Base-by-base conservation (phyloP, 2,888 invertebrate species). In the Acronicta alni region DNA sequence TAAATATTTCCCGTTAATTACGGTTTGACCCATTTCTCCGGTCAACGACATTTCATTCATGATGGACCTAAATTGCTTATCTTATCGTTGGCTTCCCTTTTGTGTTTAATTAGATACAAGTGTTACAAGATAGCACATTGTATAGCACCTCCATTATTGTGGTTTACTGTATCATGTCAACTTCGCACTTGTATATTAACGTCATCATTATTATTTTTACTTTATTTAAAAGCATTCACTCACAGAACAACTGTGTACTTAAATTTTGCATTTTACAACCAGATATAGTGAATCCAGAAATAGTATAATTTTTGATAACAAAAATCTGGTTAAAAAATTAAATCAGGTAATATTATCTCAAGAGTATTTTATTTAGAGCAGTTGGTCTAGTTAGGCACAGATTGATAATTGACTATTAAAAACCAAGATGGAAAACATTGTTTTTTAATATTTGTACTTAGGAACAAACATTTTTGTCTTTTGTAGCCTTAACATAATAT, bases 11-110 rank as follows among this genome's bases (percentile, higher is more conserved):
- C 48, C 32, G 46, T 43, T 44, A 61, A 38, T 39, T 44, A 63
- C 53, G 62, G 72, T 68, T 58, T 75, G 67, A 79, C 72, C 75
- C 63, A 77, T 77, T 80, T 77, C 77, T 73, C 63, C 86, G 91
- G 89, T 89, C 89, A 87, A 77, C 82, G 90, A 87, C 90, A 82
- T 74, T 77, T 78, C 84, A 86, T 86, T 86, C 86, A 86, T 79
- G 78, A 67, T 73, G 75, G 71, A 80, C 85, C 86, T 85, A 88
- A 88, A 89, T 89, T 87, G 80, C 77, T 81, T 89, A 89, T 89
- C 89, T 89, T 89, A 89, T 90, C 89, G 74, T 72, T 86, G 90
- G 89, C 89, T 90, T 90, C 89, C 86, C 86, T 85, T 87, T 82
- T 81, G 73, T 72, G 77, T 81, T 84, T 85, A 84, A 88, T 88